Percentiles rank a stretch among this genome's conserved stretches.
phyloP scores from a whole-genome alignment of 1,140 invertebrate species.

The Plectrocnemia conspersa region DNA sequence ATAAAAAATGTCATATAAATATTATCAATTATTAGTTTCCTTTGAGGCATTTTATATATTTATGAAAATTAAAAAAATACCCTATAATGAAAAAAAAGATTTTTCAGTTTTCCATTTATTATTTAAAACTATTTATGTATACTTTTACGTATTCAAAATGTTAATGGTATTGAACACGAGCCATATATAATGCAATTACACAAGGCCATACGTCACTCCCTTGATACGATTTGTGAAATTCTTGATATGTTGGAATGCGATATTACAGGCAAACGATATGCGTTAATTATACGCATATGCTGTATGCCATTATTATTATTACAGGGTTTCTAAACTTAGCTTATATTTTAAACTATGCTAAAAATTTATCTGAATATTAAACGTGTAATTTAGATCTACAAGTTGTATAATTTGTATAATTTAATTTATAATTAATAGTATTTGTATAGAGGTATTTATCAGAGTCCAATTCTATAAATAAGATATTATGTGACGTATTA shows the following conservation, averaged over 20 bases:
- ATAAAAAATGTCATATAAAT: too few relatives aligned
- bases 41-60: too few relatives aligned
- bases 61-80: too few relatives aligned
- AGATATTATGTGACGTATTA: too few relatives aligned
- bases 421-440: too few relatives aligned
- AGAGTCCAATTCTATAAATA: too few relatives aligned
- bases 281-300: constrained; percentile 3
- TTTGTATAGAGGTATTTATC: too few relatives aligned
- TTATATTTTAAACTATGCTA: background rate
- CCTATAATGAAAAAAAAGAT: background rate
- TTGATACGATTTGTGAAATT: background rate
- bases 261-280: background rate
- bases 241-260: background rate
- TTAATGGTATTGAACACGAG: too few relatives aligned
- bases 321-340: constrained; percentile 1
- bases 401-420: too few relatives aligned
- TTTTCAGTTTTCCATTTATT: background rate
- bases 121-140: background rate
- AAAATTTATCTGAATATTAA: background rate
- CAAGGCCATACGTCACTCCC: background rate
- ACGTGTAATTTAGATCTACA: background rate
- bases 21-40: too few relatives aligned
- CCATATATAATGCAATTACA: too few relatives aligned
- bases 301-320: background rate
- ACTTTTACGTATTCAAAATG: too few relatives aligned